Evolutionary conservation across 2,888 invertebrate species (phyloP).

Genomic region (Drosophila merina): DNA sequence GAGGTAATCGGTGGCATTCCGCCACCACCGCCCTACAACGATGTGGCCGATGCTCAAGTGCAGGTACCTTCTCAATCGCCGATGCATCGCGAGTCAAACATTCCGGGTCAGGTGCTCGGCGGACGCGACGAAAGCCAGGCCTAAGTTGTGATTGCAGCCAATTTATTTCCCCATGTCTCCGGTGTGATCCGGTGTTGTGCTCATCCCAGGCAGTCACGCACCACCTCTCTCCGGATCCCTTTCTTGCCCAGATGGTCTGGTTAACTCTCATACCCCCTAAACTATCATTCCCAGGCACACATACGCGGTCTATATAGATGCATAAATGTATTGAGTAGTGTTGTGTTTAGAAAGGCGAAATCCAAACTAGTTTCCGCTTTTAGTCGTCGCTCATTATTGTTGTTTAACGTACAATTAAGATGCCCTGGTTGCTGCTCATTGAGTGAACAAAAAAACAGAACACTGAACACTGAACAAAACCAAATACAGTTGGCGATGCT

Average conservation of each 20-base stretch:
- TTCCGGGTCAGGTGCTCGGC: slow-evolving; percentile 62
- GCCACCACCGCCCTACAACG: slow-evolving; percentile 74
- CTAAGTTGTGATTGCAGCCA: slow-evolving; percentile 69
- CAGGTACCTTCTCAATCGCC: slow-evolving; percentile 45
- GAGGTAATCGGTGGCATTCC: slow-evolving; percentile 52
- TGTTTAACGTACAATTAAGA: slow-evolving; percentile 54
- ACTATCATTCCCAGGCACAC: slow-evolving; percentile 28
- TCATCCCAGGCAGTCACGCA: slow-evolving; percentile 20
- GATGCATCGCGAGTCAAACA: slow-evolving; percentile 48
- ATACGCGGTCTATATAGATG: slow-evolving; percentile 24
- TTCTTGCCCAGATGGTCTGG: slow-evolving; percentile 44
- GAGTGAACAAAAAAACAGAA: slow-evolving; percentile 12
- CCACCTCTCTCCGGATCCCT: slow-evolving; percentile 16
- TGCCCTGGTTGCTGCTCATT: slow-evolving; percentile 58
- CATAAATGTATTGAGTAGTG: slow-evolving; percentile 39
- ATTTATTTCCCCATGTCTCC: slow-evolving; percentile 42
- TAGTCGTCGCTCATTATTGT: slow-evolving; percentile 67
- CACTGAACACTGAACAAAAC: slow-evolving; percentile 5
- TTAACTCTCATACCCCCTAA: slow-evolving; percentile 8
- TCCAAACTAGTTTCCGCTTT: slow-evolving; percentile 35
- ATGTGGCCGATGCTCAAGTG: slow-evolving; percentile 49
- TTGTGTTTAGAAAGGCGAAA: slow-evolving; percentile 40
- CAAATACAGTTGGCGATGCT: slow-evolving; percentile 22
- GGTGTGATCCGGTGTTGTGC: slow-evolving; percentile 53
- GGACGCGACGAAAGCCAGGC: slow-evolving; percentile 76